A percentile compares a stretch with the other conserved stretches of the same genome.
Evolutionary conservation across 2,888 invertebrate genomes (phyloP).

Genomic region (Microplitis deprimator): DNA sequence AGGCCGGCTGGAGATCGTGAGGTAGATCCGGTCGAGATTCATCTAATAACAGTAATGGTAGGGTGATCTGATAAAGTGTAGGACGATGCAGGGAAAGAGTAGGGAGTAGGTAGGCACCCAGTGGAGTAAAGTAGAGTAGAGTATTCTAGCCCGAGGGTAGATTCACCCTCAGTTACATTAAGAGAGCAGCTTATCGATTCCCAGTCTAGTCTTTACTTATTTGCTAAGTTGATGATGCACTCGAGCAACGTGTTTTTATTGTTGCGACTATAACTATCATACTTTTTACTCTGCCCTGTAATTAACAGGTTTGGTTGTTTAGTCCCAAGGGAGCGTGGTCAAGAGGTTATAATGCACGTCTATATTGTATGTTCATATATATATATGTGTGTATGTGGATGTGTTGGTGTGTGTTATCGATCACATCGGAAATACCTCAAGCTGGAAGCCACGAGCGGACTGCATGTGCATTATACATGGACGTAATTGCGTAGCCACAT

Average conservation of each 20-base stretch:
- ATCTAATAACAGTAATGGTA: slow-evolving; percentile 40
- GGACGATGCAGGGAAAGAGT: slow-evolving; percentile 33
- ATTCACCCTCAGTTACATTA: slow-evolving; percentile 26
- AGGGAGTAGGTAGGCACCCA: slow-evolving; percentile 5
- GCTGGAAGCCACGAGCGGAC: slow-evolving; percentile 10
- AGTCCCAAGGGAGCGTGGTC: background rate
- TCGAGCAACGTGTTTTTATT: background rate
- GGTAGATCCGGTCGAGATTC: slow-evolving; percentile 29
- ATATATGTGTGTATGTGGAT: background rate
- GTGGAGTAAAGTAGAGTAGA: slow-evolving; percentile 11
- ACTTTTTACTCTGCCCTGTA: background rate
- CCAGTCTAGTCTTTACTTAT: slow-evolving; percentile 10
- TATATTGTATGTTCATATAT: background rate
- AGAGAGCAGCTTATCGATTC: slow-evolving; percentile 25
- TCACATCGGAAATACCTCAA: background rate
- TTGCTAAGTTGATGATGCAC: slow-evolving; percentile 7
- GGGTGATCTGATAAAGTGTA: slow-evolving; percentile 38
- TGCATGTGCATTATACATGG: slow-evolving; percentile 49
- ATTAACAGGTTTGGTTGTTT: background rate
- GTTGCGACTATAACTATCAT: too few relatives aligned
- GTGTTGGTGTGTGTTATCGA: background rate
- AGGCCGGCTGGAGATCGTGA: slow-evolving; percentile 7
- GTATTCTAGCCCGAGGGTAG: slow-evolving; percentile 15
- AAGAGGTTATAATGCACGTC: background rate
- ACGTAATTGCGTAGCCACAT: slow-evolving; percentile 53